Evolutionary conservation across 2,888 invertebrate species (phyloP), one percentile per base, ranked within the genome.

Genomic region (Leptodirus hochenwartii): DNA sequence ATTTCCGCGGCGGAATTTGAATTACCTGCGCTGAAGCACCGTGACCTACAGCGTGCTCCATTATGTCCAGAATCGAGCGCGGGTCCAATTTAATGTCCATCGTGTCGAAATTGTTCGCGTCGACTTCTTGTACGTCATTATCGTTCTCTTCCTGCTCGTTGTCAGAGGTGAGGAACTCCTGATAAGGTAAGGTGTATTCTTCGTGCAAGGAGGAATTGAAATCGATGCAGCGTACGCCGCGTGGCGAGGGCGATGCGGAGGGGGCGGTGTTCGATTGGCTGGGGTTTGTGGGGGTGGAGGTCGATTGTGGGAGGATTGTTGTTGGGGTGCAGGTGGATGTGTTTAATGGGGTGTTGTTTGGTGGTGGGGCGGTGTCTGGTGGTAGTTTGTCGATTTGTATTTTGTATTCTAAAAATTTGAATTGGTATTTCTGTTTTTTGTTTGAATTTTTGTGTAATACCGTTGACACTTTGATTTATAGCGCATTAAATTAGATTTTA

Each of bases 201-300:
- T 61, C 61, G 35, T 58, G 58, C 38, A 61, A 50, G 31, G 62
- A 61, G 32, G 58, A 54, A 38, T 60, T 59, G 43, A 62, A 60
- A 40, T 58, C 57, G 40, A 57, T 54, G 41, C 44, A 43, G 12
- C 37, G 39, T 13, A 43, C 36, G 22, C 39, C 41, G 17, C 28
- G 24, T 14, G 24, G 10, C 22, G 17, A 6, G n/a, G 16, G 6
- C n/a, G 16, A 16, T 3, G 28, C 5, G 12, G 22, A 24, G 43
- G 41, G 26, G 33, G 20, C 22, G 37, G 44, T n/a, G n/a, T n/a
- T n/a, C n/a, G n/a, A n/a, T n/a, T 40, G 37, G 37, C 15, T 9
- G 30, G 15, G 9, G 28, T 23, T 6, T 10, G 15, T 17, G 12
- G 14, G 22, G 28, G 38, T 26, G 29, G 37, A 28, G 12, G 33